Base-by-base conservation (phyloP, 2,888 invertebrate genomes). In the Epistrophella euchroma region DNA sequence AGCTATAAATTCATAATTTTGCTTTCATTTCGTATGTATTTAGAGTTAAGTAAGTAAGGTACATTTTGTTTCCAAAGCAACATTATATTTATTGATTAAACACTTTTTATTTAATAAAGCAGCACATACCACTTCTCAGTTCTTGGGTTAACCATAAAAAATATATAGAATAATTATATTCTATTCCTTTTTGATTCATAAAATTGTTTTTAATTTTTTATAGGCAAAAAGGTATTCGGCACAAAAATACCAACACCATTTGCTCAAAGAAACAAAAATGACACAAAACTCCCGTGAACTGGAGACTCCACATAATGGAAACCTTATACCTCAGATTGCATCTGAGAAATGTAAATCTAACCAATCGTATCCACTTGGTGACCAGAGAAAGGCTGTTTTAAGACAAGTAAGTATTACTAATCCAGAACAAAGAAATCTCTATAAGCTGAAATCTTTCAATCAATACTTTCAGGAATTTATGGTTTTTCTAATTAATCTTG, bases 401-500 rank as follows among this genome's bases (percentile, higher is more conserved):
- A 90, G 92, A 28, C 92, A 92, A 79, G 89, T 88, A 73, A 79
- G 80, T 70, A 78, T 66, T 66, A 11, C 47, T 6, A 0, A 13
- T 13, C 4, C 22, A 6, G 0, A 47, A 11, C 0, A 19, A 47
- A 47, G 4, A 47, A 1, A 10, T 47, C 0, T 0, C 22, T 45
- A n/a, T n/a, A n/a, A n/a, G n/a, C n/a, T n/a, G n/a, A 52, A 52
- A 4, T 17, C 9, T 25, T 50, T 4, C 13, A 25, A 50, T 22
- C 11, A 22, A 47, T 28, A 7, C 5, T 66, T 88, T 0, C 50
- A 90, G 89, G 90, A 90, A 0, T 80, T 89, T 1, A 92, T 92
- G 90, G 91, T 91, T 11, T 85, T 92, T 68, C 78, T 93, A 37
- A 92, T 91, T 19, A 93, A 92, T 79, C 72, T 92, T 56, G 91